Percentiles rank a stretch among this genome's conserved stretches.
phyloP scores from a whole-genome alignment of 2,888 invertebrate species.

The Nomada ferruginata region DNA sequence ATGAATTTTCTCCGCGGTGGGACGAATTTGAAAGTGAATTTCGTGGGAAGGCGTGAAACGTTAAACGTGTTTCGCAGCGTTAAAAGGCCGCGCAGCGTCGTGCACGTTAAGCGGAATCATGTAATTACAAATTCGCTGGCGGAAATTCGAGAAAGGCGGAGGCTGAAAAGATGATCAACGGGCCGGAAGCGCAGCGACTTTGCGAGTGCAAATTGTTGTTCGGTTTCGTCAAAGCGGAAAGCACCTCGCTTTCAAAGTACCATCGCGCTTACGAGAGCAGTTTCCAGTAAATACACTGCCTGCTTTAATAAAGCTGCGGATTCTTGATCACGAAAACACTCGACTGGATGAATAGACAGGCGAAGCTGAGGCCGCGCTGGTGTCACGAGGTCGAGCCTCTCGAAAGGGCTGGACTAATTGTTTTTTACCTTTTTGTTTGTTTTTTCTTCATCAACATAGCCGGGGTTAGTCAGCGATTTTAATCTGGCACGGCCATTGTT shows the following conservation, averaged over 20 bases:
- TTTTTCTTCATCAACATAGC: background rate
- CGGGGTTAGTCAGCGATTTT: background rate
- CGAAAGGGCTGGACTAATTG: slow-evolving; percentile 41
- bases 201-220: slow-evolving; percentile 58
- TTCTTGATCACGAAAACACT: slow-evolving; percentile 63
- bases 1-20: background rate
- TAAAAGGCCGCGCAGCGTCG: slow-evolving; percentile 14
- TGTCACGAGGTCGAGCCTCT: slow-evolving; percentile 30
- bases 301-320: slow-evolving; percentile 60
- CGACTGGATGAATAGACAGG: slow-evolving; percentile 45
- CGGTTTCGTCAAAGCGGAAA: slow-evolving; percentile 42
- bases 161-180: slow-evolving; percentile 49
- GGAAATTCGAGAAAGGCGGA: slow-evolving; percentile 25
- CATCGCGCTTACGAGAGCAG: slow-evolving; percentile 48
- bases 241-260: slow-evolving; percentile 26
- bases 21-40: slow-evolving; percentile 25
- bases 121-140: slow-evolving; percentile 39
- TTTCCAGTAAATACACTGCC: slow-evolving; percentile 50
- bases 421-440: background rate
- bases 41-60: slow-evolving; percentile 17
- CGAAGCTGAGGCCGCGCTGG: slow-evolving; percentile 33
- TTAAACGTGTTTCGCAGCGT: slow-evolving; percentile 6
- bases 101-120: slow-evolving; percentile 25
- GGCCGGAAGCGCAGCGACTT: slow-evolving; percentile 43
- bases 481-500: slow-evolving; percentile 1